A percentile compares a stretch with the other conserved stretches of the same genome.
Conservation (phyloP, 30 jellyfish, hydroid and myxozoan genomes). For the Chironex yamaguchii region DNA sequence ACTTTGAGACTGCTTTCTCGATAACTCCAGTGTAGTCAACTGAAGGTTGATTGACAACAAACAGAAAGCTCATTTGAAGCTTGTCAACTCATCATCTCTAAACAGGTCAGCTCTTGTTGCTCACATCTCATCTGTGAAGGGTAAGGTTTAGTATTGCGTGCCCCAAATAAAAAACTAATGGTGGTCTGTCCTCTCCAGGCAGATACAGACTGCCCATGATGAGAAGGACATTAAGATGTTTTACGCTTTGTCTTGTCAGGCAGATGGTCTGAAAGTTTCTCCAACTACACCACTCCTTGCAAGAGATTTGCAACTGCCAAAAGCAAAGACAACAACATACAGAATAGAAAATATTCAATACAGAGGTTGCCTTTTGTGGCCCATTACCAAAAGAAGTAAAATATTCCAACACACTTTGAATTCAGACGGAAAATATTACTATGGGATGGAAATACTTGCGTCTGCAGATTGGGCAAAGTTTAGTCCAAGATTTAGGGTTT, state of each 20-base stretch:
- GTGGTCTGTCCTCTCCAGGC: too few species aligned
- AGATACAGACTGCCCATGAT: too few species aligned
- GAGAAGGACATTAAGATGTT: too few species aligned
- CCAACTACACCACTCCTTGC: too few species aligned
- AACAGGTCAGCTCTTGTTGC: too few species aligned
- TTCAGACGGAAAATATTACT: constrained; percentile 2
- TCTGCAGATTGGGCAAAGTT: constrained; percentile 14
- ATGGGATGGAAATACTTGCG: constrained; percentile 38
- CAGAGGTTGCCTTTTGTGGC: constrained; percentile 30
- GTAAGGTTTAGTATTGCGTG: too few species aligned
- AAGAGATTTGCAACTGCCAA: not conserved
- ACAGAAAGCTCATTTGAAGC: not conserved
- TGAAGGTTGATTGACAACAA: not conserved
- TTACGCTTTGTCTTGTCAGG: not conserved
- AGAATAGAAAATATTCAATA: constrained; percentile 1
- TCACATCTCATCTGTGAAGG: too few species aligned
- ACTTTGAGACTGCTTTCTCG: not conserved
- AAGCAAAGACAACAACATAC: not conserved
- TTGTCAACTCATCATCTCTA: too few species aligned
- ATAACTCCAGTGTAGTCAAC: not conserved
- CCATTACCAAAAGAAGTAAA: constrained; percentile 9
- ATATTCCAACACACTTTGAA: constrained; percentile 16
- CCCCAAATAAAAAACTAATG: too few species aligned
- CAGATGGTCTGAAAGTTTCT: too few species aligned
- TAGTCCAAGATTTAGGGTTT: constrained; percentile 14